These are phyloP conservation scores for Hippocampus kuda DNA, from an alignment of 2,797 vertebrate species.

Conservation along the genomic window DNA sequence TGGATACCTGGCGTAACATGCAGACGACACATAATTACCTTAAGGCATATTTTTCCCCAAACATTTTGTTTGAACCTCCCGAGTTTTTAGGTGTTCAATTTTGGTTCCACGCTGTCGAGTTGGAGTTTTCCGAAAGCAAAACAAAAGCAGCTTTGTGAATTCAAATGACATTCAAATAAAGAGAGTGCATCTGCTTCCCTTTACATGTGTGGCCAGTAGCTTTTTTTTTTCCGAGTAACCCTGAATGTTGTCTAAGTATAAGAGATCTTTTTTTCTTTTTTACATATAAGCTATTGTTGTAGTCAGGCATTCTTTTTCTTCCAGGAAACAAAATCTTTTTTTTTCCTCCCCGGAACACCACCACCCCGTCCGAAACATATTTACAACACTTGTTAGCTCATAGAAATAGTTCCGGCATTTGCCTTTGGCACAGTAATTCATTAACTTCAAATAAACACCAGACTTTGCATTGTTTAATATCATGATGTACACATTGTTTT, in stretches of 20 bases:
- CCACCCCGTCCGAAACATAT: neutral
- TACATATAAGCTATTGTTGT: neutral
- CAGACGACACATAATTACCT: neutral
- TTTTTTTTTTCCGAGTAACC: neutral
- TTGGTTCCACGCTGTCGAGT: neutral
- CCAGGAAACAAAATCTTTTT: slow-evolving; percentile 34
- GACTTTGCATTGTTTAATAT: neutral
- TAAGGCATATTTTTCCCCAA: neutral
- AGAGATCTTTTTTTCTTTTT: neutral
- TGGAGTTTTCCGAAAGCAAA: neutral
- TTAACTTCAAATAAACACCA: slow-evolving; percentile 13
- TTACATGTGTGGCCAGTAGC: neutral
- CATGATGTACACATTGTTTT: neutral
- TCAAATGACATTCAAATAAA: slow-evolving; percentile 46
- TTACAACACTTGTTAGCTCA: slow-evolving; percentile 1
- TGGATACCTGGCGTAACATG: too few species aligned
- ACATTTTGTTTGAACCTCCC: neutral
- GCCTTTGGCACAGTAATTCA: slow-evolving; percentile 16
- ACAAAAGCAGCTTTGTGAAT: slow-evolving; percentile 10
- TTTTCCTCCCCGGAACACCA: neutral
- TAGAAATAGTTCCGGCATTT: slow-evolving; percentile 14
- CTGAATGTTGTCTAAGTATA: neutral
- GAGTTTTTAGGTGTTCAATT: neutral
- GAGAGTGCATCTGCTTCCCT: neutral
- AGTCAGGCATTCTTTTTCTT: slow-evolving; percentile 11